Evolutionary conservation across 2,888 invertebrate species (phyloP).

Genomic region (Calephelis perditalis): DNA sequence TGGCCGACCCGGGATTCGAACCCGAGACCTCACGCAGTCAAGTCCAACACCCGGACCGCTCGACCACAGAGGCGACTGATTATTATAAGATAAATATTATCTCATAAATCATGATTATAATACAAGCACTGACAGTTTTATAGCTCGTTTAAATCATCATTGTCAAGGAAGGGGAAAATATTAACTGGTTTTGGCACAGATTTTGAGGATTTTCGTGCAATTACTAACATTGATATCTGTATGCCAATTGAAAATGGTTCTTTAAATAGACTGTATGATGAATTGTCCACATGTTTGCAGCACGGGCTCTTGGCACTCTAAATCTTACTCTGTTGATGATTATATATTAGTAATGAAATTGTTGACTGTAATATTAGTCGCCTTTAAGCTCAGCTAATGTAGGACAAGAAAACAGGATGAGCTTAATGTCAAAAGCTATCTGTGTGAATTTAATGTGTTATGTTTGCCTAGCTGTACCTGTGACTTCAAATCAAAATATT

Average conservation of each 20-base stretch:
- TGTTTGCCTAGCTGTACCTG: too few species aligned
- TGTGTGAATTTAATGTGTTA: neutral
- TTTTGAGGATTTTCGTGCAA: slow-evolving; percentile 42
- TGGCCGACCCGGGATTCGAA: too few species aligned
- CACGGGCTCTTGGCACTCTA: slow-evolving; percentile 19
- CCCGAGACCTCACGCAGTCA: too few species aligned
- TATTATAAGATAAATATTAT: too few species aligned
- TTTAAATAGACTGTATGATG: slow-evolving; percentile 38
- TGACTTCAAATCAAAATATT: too few species aligned
- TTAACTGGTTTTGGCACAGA: slow-evolving; percentile 62
- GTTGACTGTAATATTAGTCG: slow-evolving; percentile 22
- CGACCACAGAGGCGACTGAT: too few species aligned
- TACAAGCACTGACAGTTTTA: neutral
- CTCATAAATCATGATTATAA: neutral
- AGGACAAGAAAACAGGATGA: slow-evolving; percentile 24
- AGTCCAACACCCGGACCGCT: too few species aligned
- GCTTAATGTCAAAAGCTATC: slow-evolving; percentile 12
- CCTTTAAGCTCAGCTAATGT: slow-evolving; percentile 26
- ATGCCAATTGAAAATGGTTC: slow-evolving; percentile 48
- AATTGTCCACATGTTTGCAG: slow-evolving; percentile 17
- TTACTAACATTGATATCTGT: slow-evolving; percentile 41
- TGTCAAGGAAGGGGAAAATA: slow-evolving; percentile 62
- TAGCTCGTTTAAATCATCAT: slow-evolving; percentile 49
- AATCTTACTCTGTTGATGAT: slow-evolving; percentile 17
- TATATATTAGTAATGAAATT: slow-evolving; percentile 23